Base-by-base conservation (phyloP, 2,888 invertebrate genomes). In the Gastrophysa polygoni region DNA sequence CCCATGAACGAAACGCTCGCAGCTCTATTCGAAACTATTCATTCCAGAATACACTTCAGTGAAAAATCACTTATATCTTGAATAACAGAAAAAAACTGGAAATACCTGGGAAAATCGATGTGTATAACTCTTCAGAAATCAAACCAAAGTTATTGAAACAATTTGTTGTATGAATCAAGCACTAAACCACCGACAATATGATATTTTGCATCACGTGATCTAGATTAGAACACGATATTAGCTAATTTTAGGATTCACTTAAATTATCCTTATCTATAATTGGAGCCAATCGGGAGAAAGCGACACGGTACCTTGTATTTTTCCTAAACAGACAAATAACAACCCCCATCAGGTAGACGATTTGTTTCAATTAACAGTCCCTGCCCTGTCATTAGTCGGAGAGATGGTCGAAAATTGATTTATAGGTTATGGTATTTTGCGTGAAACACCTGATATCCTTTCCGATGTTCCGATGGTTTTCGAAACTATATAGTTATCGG, bases 301-400 rank as follows among this genome's bases (percentile, higher is more conserved):
- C 21, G 24, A 10, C 14, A 38, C 38, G 38, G 38, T 32, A 32
- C 32, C 32, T 11, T 11, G 7, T 11, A 8, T 32, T 32, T 11
- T 10, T 32, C 32, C 32, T 32, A 32, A 32, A 32, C 8, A 32
- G 32, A 32, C 11, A 32, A 32, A n/a, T n/a, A n/a, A n/a, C n/a
- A n/a, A 38, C n/a, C 38, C 38, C 14, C 32, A 10, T 32, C 32
- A 32, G 52, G 65, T 69, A 66, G 64, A 61, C 54, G 38, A 59
- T 59, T 59, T 59, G 14, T 68, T 69, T 69, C 69, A 69, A 68
- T 71, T 69, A 69, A 61, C 16, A 43, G 47, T 48, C 57, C 28
- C 51, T 34, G 63, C 66, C 68, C 71, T 69, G 64, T 69, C 63
- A 71, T 71, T 71, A 71, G 67, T 54, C 54, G 54, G 54, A 54